Base-by-base conservation (phyloP, 1,140 invertebrate genomes). In the Lordiphosa stackelbergi region DNA sequence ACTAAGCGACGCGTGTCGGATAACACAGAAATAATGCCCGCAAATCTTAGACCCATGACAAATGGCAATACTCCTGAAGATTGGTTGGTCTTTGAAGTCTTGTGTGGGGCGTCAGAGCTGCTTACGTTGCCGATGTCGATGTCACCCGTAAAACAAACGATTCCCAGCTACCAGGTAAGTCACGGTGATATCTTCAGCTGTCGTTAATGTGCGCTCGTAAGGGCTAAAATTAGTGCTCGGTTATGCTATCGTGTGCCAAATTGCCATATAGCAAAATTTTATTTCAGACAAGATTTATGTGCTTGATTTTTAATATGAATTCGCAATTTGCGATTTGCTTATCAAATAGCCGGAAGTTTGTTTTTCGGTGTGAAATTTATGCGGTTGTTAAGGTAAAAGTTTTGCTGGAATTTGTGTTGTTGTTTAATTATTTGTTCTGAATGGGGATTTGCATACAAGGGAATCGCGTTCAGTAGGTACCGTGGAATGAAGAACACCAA, bases 81-180 rank as follows among this genome's bases (percentile, higher is more conserved):
- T 85, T 92, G 92, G 89, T 90, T 90, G 74, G 90, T 93, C 45
- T 93, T 91, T 77, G 91, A 93, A 87, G 88, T 90, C 0, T 85
- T 93, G 42, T 90, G 90, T 19, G 49, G 53, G 7, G 22, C 31
- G 0, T 35, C 43, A 46, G 62, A 46, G 34, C 35, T 47, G 13
- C 38, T n/a, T n/a, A n/a, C 45, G 55, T 58, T 62, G 47, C 59
- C n/a, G n/a, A n/a, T n/a, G n/a, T n/a, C 64, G 48, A 66, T 59
- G 51, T 51, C 71, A 48, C 10, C 46, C 13, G 7, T 24, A 11
- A 52, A 16, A 19, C 40, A 38, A 16, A 35, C 6, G 10, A 10
- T 49, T 36, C 46, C 16, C 19, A 28, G 24, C 19, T 53, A 10
- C 13, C 24, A 54, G 70, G 74, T 79, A 38, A 79, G 74, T 61